A percentile compares a stretch with the other conserved stretches of the same genome.
These are phyloP conservation scores for Meriones psammophilus DNA, from an alignment of 2,797 vertebrate species.

Conservation along the genomic window DNA sequence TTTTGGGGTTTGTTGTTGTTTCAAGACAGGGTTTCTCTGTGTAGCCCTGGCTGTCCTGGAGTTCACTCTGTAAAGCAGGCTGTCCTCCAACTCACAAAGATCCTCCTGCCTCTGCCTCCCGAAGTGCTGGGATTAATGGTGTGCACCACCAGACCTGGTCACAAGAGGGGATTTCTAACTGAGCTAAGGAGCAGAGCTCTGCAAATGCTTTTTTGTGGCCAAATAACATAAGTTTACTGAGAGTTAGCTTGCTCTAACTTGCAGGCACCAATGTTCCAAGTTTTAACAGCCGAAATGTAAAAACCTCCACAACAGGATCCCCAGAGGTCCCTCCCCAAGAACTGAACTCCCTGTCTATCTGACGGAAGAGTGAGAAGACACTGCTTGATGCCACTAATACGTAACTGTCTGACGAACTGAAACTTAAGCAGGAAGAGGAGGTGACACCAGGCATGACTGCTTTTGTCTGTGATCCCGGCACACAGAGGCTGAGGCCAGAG, in stretches of 20 bases:
- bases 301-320: constrained; percentile 74
- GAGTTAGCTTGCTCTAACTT: constrained; percentile 52
- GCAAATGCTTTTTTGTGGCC: neutral
- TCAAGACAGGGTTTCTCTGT: no score
- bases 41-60: no score
- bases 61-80: no score
- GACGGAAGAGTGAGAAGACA: constrained; percentile 72
- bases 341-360: constrained; percentile 42
- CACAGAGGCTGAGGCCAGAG: neutral
- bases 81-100: no score
- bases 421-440: neutral
- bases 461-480: neutral
- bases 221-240: constrained; percentile 64
- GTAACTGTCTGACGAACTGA: neutral
- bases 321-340: constrained; percentile 66
- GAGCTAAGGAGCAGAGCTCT: neutral
- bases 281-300: constrained; percentile 71
- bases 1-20: no score
- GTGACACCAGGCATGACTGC: neutral
- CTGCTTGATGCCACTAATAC: neutral
- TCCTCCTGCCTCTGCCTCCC: no score
- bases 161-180: neutral
- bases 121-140: no score
- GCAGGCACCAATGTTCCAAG: constrained; percentile 51
- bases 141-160: no score